phyloP scores from a whole-genome alignment of 1,140 invertebrate genomes.

The Bombus vancouverensis region DNA sequence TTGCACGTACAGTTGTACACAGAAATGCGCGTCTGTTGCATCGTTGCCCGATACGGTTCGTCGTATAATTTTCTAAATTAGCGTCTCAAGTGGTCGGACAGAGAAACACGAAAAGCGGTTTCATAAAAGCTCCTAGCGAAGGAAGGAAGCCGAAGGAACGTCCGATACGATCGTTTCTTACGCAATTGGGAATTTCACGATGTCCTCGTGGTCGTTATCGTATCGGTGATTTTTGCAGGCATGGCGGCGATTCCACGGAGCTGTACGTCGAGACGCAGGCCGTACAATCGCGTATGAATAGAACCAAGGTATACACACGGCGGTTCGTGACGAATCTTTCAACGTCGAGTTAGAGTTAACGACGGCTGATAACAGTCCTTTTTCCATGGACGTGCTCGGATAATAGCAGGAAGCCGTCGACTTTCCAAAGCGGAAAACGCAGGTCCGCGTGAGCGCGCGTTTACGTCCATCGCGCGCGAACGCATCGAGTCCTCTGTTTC shows the following conservation, averaged over 20 bases:
- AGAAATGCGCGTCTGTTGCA: slow-evolving; percentile 42
- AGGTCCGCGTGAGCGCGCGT: no score
- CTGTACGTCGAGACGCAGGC: no score
- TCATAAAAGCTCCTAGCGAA: background rate
- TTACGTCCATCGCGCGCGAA: slow-evolving; percentile 8
- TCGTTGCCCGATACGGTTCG: slow-evolving; percentile 9
- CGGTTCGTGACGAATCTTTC: slow-evolving; percentile 39
- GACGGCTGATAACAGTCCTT: slow-evolving; percentile 47
- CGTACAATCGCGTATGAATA: background rate
- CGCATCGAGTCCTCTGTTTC: slow-evolving; percentile 14
- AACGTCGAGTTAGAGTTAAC: slow-evolving; percentile 35
- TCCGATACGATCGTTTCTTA: slow-evolving; percentile 9
- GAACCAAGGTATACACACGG: background rate
- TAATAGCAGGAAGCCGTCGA: slow-evolving; percentile 53
- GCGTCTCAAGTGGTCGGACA: background rate
- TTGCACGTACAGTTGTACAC: slow-evolving; percentile 61
- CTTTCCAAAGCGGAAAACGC: slow-evolving; percentile 64
- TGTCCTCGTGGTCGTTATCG: background rate
- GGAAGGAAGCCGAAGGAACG: background rate
- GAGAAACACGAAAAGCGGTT: background rate
- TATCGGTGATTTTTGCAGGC: background rate
- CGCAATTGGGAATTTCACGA: slow-evolving; percentile 10
- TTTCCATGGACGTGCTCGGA: slow-evolving; percentile 60
- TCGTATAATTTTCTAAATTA: slow-evolving; percentile 8
- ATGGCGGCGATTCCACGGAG: background rate